Conservation (phyloP, 2,888 invertebrate species). For the Cheiracanthium punctorium region DNA sequence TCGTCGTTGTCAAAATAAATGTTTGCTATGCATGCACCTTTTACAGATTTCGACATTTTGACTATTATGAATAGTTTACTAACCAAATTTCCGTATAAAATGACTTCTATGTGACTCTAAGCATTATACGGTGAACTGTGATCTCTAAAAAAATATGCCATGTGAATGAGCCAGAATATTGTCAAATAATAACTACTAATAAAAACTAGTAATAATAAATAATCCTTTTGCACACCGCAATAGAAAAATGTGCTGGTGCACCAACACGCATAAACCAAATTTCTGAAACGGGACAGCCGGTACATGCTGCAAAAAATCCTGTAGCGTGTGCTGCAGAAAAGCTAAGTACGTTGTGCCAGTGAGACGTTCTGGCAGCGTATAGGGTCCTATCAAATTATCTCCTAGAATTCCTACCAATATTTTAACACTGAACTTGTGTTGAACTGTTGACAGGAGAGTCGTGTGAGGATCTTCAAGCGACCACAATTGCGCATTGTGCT, state of each 20-base stretch:
- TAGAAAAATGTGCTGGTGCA: constrained; percentile 8
- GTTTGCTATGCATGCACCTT: too few species aligned
- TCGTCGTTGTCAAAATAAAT: too few species aligned
- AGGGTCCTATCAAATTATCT: neutral
- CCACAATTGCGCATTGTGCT: constrained; percentile 6
- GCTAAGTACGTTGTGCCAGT: neutral
- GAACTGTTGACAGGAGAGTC: neutral
- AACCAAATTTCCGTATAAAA: too few species aligned
- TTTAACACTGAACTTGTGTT: constrained; percentile 23
- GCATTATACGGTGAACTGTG: too few species aligned
- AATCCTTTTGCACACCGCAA: too few species aligned
- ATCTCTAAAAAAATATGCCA: too few species aligned
- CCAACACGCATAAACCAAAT: constrained; percentile 12
- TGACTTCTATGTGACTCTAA: too few species aligned
- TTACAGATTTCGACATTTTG: too few species aligned
- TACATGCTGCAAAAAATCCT: neutral
- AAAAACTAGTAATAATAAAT: too few species aligned
- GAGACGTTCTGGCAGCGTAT: neutral
- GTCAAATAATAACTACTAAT: too few species aligned
- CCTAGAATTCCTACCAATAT: constrained; percentile 1
- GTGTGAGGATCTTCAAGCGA: neutral
- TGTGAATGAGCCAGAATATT: too few species aligned
- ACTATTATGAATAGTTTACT: too few species aligned
- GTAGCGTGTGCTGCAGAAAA: neutral
- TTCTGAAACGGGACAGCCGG: neutral